Evolutionary conservation across 2,113 vertebrate species (phyloP), one percentile per base, ranked within the genome.

Genomic region (Ailuropoda melanoleuca): DNA sequence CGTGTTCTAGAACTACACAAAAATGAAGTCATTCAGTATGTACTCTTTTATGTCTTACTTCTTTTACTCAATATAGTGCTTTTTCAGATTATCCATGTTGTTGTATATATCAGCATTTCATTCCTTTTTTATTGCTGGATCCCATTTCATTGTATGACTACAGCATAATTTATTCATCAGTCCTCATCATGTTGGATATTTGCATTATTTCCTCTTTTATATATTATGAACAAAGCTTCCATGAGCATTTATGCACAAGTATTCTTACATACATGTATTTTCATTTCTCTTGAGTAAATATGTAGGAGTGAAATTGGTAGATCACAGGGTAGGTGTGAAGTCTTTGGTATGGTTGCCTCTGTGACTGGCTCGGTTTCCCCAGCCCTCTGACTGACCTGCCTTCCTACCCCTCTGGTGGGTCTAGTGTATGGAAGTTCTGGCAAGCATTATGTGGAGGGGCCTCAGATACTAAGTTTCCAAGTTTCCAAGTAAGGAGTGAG

Each of bases 71-170:
- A 0, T 81, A 50, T 62, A 77, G 50, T 62, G 60, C 56, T 87
- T 97, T 97, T 96, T 50, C 19, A 90, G 74, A 53, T 90, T 72
- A 68, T 84, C 31, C 46, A 37, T 78, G 37, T 55, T 92, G 56
- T 72, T 93, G 77, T 88, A 17, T 74, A 58, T 93, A 84, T 60
- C 29, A 23, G 23, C 60, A 89, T 39, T 85, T 94, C 68, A 53
- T 91, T 90, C 55, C 37, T 81, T 95, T 96, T 93, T 95, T 72
- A 72, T 88, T 64, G 46, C 68, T 90, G 5, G 72, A 70, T 96
- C 31, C 24, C 26, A 43, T 96, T 95, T 48, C 46, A 89, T 75
- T 96, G 55, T 85, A 86, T 83, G 37, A 92, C 9, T 92, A n/a
- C 50, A 85, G 37, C 13, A 48, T 93, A 77, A 86, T 88, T 90